Conservation (phyloP, 2,797 vertebrate genomes). For the Hipposideros larvatus region DNA sequence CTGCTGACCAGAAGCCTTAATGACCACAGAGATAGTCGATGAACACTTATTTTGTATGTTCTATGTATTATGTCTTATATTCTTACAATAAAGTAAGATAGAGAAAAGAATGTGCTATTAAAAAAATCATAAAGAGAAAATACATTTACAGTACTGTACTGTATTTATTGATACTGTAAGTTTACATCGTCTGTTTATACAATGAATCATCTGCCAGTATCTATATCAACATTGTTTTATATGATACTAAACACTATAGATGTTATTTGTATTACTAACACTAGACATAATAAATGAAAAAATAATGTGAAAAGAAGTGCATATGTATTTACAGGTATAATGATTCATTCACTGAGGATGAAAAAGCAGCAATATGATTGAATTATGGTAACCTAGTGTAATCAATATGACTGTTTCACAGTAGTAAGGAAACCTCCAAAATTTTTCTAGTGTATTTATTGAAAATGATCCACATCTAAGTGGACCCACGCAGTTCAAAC, state of each 20-base stretch:
- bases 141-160: background rate
- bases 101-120: background rate
- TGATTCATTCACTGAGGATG: background rate
- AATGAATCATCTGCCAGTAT: background rate
- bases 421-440: background rate
- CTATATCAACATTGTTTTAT: background rate
- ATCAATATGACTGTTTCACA: background rate
- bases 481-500: background rate
- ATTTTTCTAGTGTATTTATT: background rate
- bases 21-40: background rate
- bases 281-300: background rate
- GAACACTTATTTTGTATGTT: background rate
- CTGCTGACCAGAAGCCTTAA: background rate
- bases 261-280: background rate
- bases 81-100: background rate
- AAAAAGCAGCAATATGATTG: background rate
- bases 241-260: background rate
- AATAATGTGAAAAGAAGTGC: background rate
- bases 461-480: background rate
- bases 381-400: background rate
- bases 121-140: background rate
- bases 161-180: background rate
- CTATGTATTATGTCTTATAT: background rate
- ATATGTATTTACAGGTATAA: background rate
- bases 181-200: background rate